Evolutionary conservation across 2,888 invertebrate species (phyloP).

Genomic region (Boloria selene): DNA sequence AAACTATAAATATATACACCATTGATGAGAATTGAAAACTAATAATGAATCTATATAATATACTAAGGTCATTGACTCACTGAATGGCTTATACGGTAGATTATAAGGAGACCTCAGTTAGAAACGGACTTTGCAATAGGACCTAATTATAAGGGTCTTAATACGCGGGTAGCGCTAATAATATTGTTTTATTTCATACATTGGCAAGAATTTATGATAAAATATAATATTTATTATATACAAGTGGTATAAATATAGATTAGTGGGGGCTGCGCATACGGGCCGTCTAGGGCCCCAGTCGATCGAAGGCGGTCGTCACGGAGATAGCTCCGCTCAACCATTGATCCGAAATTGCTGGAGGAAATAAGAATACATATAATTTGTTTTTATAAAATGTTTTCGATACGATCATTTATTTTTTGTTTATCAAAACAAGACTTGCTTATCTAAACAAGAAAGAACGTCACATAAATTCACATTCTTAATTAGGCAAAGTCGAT

Average conservation of each 20-base stretch:
- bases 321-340: conserved; percentile 36
- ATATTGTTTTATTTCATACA: no score
- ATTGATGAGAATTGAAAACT: no score
- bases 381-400: no score
- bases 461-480: not conserved
- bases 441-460: not conserved
- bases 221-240: not conserved
- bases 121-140: no score
- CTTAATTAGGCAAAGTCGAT: not conserved
- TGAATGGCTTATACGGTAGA: no score
- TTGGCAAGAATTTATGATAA: not conserved
- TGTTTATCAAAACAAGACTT: not conserved
- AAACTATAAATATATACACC: no score
- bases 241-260: conserved; percentile 4
- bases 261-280: conserved; percentile 14
- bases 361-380: not conserved
- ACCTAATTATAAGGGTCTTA: no score
- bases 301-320: conserved; percentile 54
- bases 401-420: no score
- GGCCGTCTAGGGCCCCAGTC: conserved; percentile 46
- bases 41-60: no score
- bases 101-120: no score
- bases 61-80: no score
- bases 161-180: no score
- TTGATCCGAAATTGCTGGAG: conserved; percentile 15